Conservation (phyloP, 2,797 vertebrate genomes). For the Sebastes trivittatus region DNA sequence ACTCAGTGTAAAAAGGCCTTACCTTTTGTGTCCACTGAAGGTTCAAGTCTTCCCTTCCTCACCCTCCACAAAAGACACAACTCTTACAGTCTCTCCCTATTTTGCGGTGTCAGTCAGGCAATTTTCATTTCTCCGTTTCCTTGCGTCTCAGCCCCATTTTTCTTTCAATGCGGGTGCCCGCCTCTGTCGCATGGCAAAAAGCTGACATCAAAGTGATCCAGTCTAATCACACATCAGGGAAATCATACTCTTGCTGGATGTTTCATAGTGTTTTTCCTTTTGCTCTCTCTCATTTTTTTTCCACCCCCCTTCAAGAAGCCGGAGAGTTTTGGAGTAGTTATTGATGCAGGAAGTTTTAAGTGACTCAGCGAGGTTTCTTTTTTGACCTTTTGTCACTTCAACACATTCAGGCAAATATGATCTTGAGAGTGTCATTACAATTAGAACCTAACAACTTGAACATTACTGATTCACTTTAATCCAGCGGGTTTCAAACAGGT, state of each 20-base stretch:
- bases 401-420: not conserved
- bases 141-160: slow-evolving; percentile 38
- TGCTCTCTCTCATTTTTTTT: not conserved
- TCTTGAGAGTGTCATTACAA: not conserved
- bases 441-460: not conserved
- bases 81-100: slow-evolving; percentile 13
- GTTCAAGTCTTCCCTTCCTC: not conserved
- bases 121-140: slow-evolving; percentile 37
- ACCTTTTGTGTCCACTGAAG: not conserved
- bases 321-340: slow-evolving; percentile 2
- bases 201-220: slow-evolving; percentile 64
- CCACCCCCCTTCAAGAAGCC: not conserved
- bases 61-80: not conserved
- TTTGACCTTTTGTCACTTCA: not conserved
- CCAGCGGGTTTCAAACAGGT: not conserved
- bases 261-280: slow-evolving; percentile 26
- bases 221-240: slow-evolving; percentile 68
- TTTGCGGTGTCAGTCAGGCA: slow-evolving; percentile 42
- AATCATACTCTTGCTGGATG: slow-evolving; percentile 49
- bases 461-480: not conserved
- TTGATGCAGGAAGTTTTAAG: slow-evolving; percentile 18
- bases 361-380: not conserved
- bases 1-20: not conserved
- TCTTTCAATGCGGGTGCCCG: slow-evolving; percentile 18
- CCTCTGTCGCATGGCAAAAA: slow-evolving; percentile 35